Percentiles rank a stretch among this genome's conserved stretches.
Conservation (phyloP, 1,140 invertebrate species). For the Microplitis mediator region DNA sequence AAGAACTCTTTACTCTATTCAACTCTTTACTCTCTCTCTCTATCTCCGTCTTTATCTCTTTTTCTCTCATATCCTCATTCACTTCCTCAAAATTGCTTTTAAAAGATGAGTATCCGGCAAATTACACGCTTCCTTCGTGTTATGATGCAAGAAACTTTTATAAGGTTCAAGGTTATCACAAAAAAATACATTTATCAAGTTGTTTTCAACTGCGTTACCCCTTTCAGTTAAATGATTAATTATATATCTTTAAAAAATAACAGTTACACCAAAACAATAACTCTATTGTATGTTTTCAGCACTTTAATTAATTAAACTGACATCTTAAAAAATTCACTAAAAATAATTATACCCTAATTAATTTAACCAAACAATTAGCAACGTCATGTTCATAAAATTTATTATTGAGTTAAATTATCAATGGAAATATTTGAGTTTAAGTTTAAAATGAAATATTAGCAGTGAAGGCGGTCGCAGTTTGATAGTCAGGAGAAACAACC, state of each 20-base stretch:
- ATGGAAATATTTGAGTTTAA: too few species aligned
- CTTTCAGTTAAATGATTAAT: not conserved
- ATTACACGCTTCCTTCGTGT: not conserved
- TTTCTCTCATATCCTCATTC: not conserved
- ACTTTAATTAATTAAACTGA: too few species aligned
- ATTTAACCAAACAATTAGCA: too few species aligned
- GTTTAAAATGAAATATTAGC: too few species aligned
- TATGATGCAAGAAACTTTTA: not conserved
- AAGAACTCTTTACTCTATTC: not conserved
- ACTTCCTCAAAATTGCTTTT: conserved; percentile 1
- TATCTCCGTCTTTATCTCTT: not conserved
- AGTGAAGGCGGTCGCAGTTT: not conserved
- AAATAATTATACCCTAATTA: too few species aligned
- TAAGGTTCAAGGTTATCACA: conserved; percentile 2
- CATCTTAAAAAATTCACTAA: too few species aligned
- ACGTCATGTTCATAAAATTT: too few species aligned
- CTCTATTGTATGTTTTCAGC: too few species aligned
- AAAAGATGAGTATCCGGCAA: not conserved
- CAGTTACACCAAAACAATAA: too few species aligned
- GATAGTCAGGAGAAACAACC: not conserved
- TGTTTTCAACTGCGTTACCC: not conserved
- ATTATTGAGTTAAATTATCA: too few species aligned
- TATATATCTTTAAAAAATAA: too few species aligned
- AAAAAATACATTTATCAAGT: not conserved
- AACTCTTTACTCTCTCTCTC: not conserved